Evolutionary conservation across 2,888 invertebrate species (phyloP).

Genomic region (Microchrysa polita): DNA sequence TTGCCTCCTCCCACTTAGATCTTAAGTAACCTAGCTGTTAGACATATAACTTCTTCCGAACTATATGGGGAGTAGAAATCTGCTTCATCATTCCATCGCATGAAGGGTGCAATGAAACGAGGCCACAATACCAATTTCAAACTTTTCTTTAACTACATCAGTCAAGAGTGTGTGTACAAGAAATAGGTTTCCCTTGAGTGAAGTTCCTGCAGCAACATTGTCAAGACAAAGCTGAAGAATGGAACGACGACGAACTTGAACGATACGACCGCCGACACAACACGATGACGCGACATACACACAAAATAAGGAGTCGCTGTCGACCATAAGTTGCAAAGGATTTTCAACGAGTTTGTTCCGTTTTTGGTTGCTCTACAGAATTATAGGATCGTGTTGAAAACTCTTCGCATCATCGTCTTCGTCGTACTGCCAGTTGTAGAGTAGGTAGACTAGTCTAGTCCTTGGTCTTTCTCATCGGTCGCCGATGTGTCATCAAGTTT

Average conservation of each 20-base stretch:
- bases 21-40: background rate
- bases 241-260: background rate
- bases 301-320: no score
- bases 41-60: background rate
- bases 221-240: conserved; percentile 21
- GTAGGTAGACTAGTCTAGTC: no score
- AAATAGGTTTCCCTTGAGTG: conserved; percentile 37
- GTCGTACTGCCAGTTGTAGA: no score
- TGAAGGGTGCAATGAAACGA: background rate
- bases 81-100: background rate
- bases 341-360: no score
- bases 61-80: background rate
- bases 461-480: no score
- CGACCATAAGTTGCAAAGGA: no score
- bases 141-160: conserved; percentile 44
- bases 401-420: no score
- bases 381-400: no score
- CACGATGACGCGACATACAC: no score
- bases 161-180: conserved; percentile 43
- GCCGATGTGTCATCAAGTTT: no score
- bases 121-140: conserved; percentile 36
- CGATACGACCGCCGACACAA: background rate
- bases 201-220: conserved; percentile 27
- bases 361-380: no score
- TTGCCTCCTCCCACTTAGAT: background rate